Base-by-base conservation (phyloP, 1,140 invertebrate genomes). In the Diprion similis region DNA sequence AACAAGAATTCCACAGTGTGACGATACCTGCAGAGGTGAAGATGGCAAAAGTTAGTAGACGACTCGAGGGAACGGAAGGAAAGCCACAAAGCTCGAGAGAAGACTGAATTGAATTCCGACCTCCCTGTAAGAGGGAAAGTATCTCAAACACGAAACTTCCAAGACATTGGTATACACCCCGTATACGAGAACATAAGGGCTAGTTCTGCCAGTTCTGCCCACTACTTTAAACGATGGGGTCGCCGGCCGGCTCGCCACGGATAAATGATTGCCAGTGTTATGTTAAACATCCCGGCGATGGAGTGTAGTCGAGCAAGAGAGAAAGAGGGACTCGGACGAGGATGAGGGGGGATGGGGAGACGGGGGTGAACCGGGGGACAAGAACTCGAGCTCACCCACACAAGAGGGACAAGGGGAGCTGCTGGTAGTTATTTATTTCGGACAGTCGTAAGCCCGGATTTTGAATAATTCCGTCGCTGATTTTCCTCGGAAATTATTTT, bases 251-350 rank as follows among this genome's bases (percentile, higher is more conserved):
- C 80, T 84, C 78, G 82, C 81, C 80, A 85, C 83, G 83, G 80
- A 86, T 88, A 88, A 88, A 87, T 87, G 84, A 87, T 88, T 86
- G 85, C 85, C 79, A 83, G 82, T 84, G 83, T 88, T 87, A 87
- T 88, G 86, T 87, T 88, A 87, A 88, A 87, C 85, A 87, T 87
- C 82, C 80, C 75, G 11, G 67, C 67, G 19, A 68, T 68, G 67
- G 67, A 19, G 59, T 18, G 18, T 18, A 65, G 59, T 18, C 18
- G 15, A 15, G 15, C 67, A 13, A 78, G 73, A 76, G 79, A 77
- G 24, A 1, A 37, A 6, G 24, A 37, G 24, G 24, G 24, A 37
- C 76, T 73, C 79, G 76, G 75, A 72, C 72, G 73, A 67, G 18
- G 72, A 80, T 80, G 78, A 78, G 75, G 80, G 81, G 74, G 76